Percentiles rank a stretch among this genome's conserved stretches.
phyloP scores from a whole-genome alignment of 2,113 vertebrate species.

The Casuarius casuarius region DNA sequence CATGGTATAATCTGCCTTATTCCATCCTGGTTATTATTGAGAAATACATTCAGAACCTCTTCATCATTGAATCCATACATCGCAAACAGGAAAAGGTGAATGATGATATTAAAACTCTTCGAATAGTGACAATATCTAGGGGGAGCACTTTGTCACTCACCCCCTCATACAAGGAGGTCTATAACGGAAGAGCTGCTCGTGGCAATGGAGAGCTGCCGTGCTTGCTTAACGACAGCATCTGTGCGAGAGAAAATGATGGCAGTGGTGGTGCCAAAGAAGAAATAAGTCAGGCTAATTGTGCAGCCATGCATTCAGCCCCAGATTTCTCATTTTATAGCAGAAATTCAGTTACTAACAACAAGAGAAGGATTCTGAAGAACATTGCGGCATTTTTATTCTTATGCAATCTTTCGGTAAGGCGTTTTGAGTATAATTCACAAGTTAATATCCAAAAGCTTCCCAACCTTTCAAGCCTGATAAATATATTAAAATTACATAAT shows the following conservation, averaged over 20 bases:
- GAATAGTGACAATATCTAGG: slow-evolving; percentile 84
- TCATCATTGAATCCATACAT: slow-evolving; percentile 92
- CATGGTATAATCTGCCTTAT: slow-evolving; percentile 91
- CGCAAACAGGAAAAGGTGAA: slow-evolving; percentile 77
- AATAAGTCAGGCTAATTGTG: slow-evolving; percentile 30
- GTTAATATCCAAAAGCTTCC: not conserved
- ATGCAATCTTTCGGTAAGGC: slow-evolving; percentile 85
- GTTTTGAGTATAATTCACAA: not conserved
- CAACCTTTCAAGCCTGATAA: not conserved
- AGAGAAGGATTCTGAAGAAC: slow-evolving; percentile 88
- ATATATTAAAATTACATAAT: not conserved
- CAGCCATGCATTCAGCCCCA: slow-evolving; percentile 46
- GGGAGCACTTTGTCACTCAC: slow-evolving; percentile 56
- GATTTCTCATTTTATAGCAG: slow-evolving; percentile 43
- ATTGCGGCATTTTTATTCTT: slow-evolving; percentile 90
- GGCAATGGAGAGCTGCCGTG: slow-evolving; percentile 24
- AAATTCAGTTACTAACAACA: slow-evolving; percentile 59
- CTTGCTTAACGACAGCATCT: slow-evolving; percentile 32
- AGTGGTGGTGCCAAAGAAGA: slow-evolving; percentile 42
- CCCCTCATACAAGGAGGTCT: slow-evolving; percentile 76
- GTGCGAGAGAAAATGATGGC: not conserved
- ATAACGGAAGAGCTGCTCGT: slow-evolving; percentile 74
- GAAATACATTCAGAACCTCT: slow-evolving; percentile 95
- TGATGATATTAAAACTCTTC: slow-evolving; percentile 69
- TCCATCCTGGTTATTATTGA: slow-evolving; percentile 88